Conservation (phyloP, 2,888 invertebrate species). For the Dryococelus australis region DNA sequence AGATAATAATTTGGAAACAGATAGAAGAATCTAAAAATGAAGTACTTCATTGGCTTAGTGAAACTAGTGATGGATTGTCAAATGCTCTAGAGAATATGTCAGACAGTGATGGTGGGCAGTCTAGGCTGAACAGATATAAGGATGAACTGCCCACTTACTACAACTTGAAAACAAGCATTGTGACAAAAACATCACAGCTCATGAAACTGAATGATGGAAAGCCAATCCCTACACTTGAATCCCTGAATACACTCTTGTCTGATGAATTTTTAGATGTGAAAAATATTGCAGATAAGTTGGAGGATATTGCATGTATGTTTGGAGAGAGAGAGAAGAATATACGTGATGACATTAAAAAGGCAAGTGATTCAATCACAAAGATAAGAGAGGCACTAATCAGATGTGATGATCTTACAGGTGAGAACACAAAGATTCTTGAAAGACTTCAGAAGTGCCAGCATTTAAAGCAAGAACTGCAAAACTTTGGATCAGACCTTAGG, state of each 20-base stretch:
- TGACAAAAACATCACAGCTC: slow-evolving; percentile 81
- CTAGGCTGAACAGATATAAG: slow-evolving; percentile 81
- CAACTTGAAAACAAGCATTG: slow-evolving; percentile 78
- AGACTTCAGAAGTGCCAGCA: slow-evolving; percentile 78
- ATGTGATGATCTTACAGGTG: slow-evolving; percentile 89
- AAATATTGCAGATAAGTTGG: slow-evolving; percentile 75
- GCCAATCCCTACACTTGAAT: slow-evolving; percentile 72
- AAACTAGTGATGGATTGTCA: slow-evolving; percentile 79
- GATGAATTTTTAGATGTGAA: slow-evolving; percentile 80
- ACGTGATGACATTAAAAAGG: slow-evolving; percentile 73
- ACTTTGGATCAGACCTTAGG: slow-evolving; percentile 72
- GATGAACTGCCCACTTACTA: slow-evolving; percentile 83
- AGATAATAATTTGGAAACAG: slow-evolving; percentile 92
- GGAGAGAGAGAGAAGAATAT: slow-evolving; percentile 78
- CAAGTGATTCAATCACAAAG: slow-evolving; percentile 73
- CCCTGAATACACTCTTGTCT: slow-evolving; percentile 71
- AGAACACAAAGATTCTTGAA: slow-evolving; percentile 82
- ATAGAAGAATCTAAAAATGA: slow-evolving; percentile 87
- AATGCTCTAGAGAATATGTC: slow-evolving; percentile 78
- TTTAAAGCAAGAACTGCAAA: slow-evolving; percentile 74
- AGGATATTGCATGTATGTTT: slow-evolving; percentile 74
- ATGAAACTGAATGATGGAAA: slow-evolving; percentile 75
- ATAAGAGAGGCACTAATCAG: slow-evolving; percentile 85
- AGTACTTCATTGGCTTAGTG: slow-evolving; percentile 82
- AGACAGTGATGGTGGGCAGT: slow-evolving; percentile 82